Base-by-base conservation (phyloP, 2,888 invertebrate species). In the Standfussiana lucernea region DNA sequence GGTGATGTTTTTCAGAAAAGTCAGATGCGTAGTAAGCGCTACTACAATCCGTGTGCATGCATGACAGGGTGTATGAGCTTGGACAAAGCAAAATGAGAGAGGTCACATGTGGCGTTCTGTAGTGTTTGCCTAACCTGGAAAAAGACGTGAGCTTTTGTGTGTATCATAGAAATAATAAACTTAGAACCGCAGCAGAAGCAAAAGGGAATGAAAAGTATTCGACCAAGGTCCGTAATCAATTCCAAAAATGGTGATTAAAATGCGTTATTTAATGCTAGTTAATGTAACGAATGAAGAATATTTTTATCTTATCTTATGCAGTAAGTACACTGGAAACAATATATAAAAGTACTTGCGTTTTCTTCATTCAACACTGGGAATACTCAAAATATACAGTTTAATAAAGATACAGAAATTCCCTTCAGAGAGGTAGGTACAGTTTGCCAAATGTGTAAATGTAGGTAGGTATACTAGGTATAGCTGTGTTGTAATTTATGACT, bases 401-500 rank as follows among this genome's bases (percentile, higher is more conserved):
- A 42, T 53, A 65, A 61, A 24, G 13, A 45, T 66, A 67, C 32
- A 67, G 56, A 35, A 42, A 74, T 74, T 65, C 56, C 35, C 42
- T 72, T n/a, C 3, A 62, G 35, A 65, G 50, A 64, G 21, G 50
- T 62, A 50, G n/a, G 28, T 64, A 70, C 37, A 59, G 37, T 11
- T 40, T n/a, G 45, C 42, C 35, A 70, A 56, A 45, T 18, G 32
- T 62, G n/a, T 13, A n/a, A n/a, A n/a, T n/a, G n/a, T n/a, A n/a
- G n/a, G n/a, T n/a, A 69, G 40, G 24, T 68, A 37, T 35, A 35
- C 32, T 13, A 7, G 28, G 8, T 53, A 69, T 53, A 56, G 40
- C 37, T 21, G 37, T 75, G 56, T 68, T 45, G 61, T 79, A 66
- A 77, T 79, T 81, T 77, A 82, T 83, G 80, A 83, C 24, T 71